Evolutionary conservation across 2,797 vertebrate species (phyloP).

Genomic region (Silurus aristotelis): DNA sequence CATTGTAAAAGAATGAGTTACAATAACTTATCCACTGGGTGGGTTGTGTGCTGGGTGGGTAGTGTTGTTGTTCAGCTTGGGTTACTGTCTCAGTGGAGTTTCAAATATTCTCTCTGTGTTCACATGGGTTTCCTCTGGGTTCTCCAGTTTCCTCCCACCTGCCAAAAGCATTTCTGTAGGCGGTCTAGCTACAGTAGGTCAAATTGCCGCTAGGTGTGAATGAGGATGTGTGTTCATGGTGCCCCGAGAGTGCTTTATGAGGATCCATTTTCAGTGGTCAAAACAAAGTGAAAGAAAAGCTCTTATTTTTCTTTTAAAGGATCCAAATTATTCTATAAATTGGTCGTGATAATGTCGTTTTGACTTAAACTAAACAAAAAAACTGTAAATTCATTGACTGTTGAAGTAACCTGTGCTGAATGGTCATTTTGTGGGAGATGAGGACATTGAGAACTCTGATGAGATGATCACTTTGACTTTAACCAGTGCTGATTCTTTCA

Average conservation of each 20-base stretch:
- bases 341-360: not conserved
- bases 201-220: not conserved
- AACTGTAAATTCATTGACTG: conserved; percentile 17
- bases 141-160: not conserved
- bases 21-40: not conserved
- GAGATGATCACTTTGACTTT: conserved; percentile 44
- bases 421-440: conserved; percentile 19
- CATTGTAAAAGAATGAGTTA: not conserved
- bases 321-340: not conserved
- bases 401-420: conserved; percentile 21
- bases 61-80: not conserved
- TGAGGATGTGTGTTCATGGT: not conserved
- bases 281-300: not conserved
- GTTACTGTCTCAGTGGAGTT: not conserved
- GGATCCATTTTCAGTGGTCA: not conserved
- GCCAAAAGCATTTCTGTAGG: not conserved
- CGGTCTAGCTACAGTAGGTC: no score
- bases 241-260: not conserved
- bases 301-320: not conserved
- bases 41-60: not conserved
- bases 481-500: conserved; percentile 34
- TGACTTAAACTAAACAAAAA: conserved; percentile 5
- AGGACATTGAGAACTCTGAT: conserved; percentile 33
- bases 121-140: not conserved
- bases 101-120: not conserved